Evolutionary conservation across 2,888 invertebrate genomes (phyloP), one percentile per base, ranked within the genome.

Genomic region (Crepidodera aurea): DNA sequence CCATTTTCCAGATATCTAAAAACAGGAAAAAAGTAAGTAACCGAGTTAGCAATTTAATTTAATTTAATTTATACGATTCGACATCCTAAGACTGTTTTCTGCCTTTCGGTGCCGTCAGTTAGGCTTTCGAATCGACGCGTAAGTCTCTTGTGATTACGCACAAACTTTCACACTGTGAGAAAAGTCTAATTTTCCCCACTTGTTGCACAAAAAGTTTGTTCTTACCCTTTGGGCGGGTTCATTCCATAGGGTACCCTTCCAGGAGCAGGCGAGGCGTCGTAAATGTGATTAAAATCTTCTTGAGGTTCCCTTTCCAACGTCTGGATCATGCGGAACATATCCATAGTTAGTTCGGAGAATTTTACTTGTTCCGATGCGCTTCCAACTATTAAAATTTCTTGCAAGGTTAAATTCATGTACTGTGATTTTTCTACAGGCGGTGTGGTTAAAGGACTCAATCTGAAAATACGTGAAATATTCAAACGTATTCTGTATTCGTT

Each of bases 321-420:
- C 82, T 98, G 98, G 63, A 97, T 85, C 90, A 98, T 96, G 73
- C 97, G 86, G 82, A 94, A 98, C 98, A 98, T 98, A 83, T 98
- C 98, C 86, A 98, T 90, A 10, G 97, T 97, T 71, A 98, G 83
- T 82, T 98, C 97, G 70, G 95, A 96, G 83, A 96, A 97, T 82
- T 96, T 96, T 27, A 96, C 93, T 85, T 98, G 97, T 77, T 96
- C 94, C 69, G 91, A 88, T 75, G 92, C 91, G 80, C 96, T 96
- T 61, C 98, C 97, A 61, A 98, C 90, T 69, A 98, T 94, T 60
- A 98, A 84, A 68, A 95, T 94, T 83, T 98, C 97, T 84, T 96
- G 95, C 46, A 98, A 86, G 32, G 90, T 89, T 69, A 96, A 85
- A 77, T 90, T 91, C 90, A 94, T 92, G 73, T 92, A 90, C 66